These are phyloP conservation scores for Diplodus puntazzo DNA, from an alignment of 2,797 vertebrate species.

Conservation along the genomic window DNA sequence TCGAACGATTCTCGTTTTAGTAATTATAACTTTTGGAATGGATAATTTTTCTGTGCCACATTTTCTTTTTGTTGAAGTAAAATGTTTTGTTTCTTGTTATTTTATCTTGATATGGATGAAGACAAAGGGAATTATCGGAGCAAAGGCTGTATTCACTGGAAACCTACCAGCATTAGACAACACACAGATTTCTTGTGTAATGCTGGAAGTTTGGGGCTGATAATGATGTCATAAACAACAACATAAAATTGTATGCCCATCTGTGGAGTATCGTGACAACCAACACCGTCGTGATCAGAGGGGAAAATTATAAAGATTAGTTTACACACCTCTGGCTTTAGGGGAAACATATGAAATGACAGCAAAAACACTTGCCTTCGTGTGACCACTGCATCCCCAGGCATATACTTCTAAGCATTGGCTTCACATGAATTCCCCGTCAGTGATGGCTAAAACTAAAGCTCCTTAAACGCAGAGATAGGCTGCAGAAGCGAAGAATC, in stretches of 20 bases:
- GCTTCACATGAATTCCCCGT: conserved; percentile 42
- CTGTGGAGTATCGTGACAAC: conserved; percentile 2
- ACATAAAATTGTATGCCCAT: not conserved
- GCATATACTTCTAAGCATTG: not conserved
- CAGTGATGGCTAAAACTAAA: conserved; percentile 55
- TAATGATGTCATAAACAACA: not conserved
- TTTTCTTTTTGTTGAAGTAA: too few species aligned
- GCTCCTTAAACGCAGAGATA: conserved; percentile 55
- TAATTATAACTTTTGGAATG: too few species aligned
- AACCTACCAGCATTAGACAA: not conserved
- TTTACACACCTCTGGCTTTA: conserved; percentile 41
- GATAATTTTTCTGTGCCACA: too few species aligned
- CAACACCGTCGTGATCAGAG: too few species aligned
- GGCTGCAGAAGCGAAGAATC: conserved; percentile 39
- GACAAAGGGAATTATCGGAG: too few species aligned
- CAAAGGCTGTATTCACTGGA: too few species aligned
- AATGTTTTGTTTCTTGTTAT: too few species aligned
- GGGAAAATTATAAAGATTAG: too few species aligned
- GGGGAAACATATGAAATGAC: conserved; percentile 23
- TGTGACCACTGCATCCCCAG: conserved; percentile 24
- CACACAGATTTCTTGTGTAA: not conserved
- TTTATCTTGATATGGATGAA: too few species aligned
- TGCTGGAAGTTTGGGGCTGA: not conserved
- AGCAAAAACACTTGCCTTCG: conserved; percentile 30
- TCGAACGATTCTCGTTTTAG: too few species aligned